Conservation (phyloP, 2,113 vertebrate species). For the Phasianus colchicus region DNA sequence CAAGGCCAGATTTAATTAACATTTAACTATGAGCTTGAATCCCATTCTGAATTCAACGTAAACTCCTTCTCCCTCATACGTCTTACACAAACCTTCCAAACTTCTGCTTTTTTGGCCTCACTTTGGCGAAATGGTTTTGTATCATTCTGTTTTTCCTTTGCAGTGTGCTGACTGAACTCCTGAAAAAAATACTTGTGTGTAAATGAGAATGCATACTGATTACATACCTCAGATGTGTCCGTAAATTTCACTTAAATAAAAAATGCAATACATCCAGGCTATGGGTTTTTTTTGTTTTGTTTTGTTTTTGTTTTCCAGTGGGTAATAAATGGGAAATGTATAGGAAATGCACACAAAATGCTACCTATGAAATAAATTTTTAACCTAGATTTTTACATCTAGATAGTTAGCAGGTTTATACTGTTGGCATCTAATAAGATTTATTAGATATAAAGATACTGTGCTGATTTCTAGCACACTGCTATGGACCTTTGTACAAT, state of each 20-base stretch:
- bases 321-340: background rate
- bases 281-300: background rate
- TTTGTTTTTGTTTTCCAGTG: background rate
- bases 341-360: background rate
- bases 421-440: background rate
- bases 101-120: background rate
- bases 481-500: background rate
- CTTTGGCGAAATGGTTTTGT: background rate
- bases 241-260: conserved; percentile 57
- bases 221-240: conserved; percentile 43
- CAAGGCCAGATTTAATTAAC: background rate
- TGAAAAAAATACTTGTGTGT: background rate
- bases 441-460: background rate
- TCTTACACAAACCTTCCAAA: background rate
- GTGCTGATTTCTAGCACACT: background rate
- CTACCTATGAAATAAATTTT: background rate
- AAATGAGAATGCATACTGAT: background rate
- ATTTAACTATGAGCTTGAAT: background rate
- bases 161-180: background rate
- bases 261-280: background rate
- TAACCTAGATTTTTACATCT: background rate
- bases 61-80: background rate
- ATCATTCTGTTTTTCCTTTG: background rate
- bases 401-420: background rate
- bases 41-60: background rate